Evolutionary conservation across 2,888 invertebrate genomes (phyloP).

Genomic region (Oasisia sp.): DNA sequence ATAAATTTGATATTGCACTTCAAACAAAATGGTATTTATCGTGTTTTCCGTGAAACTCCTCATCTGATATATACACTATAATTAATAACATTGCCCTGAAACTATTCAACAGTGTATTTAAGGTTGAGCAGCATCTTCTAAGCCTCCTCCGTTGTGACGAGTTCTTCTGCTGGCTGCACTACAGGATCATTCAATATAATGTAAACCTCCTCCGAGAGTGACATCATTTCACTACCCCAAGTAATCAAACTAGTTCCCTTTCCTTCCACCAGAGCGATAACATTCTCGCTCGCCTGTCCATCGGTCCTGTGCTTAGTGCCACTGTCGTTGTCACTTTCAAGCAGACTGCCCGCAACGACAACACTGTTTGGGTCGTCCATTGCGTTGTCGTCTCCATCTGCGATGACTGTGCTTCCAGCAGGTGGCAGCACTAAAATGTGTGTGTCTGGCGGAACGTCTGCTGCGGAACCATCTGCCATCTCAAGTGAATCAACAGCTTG

Average conservation of each 20-base stretch:
- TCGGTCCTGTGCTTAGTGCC: not conserved
- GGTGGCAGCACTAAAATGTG: not conserved
- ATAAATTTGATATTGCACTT: too few species aligned
- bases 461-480: not conserved
- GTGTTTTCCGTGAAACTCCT: too few species aligned
- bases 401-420: not conserved
- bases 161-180: not conserved
- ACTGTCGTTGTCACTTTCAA: not conserved
- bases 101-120: not conserved
- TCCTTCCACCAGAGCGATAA: not conserved
- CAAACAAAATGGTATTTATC: too few species aligned
- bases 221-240: not conserved
- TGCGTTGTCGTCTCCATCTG: not conserved
- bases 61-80: too few species aligned
- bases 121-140: not conserved
- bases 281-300: not conserved
- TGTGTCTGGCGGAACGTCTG: not conserved
- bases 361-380: not conserved
- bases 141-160: not conserved
- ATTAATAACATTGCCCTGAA: too few species aligned
- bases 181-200: conserved; percentile 9
- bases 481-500: not conserved
- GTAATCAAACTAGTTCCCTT: not conserved
- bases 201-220: not conserved
- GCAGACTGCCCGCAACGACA: not conserved